Evolutionary conservation across 2,113 vertebrate species (phyloP).

Genomic region (zebrafish (Danio rerio)): GRCz12tu NC_133177.1:36942501-36943000

Average conservation of each 20-base stretch:
- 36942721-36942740: conserved; percentile 70
- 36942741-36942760: conserved; percentile 71
- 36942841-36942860: conserved; percentile 67
- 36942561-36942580: conserved; percentile 84
- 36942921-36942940: background rate
- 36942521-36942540: conserved; percentile 76
- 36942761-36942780: conserved; percentile 71
- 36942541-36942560: conserved; percentile 78
- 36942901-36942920: conserved; percentile 72
- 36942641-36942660: conserved; percentile 84
- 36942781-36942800: conserved; percentile 66
- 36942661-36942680: conserved; percentile 68
- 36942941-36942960: background rate
- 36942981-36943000: conserved; percentile 77
- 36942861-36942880: conserved; percentile 68
- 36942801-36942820: conserved; percentile 73
- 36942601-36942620: conserved; percentile 87
- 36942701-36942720: conserved; percentile 72
- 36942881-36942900: conserved; percentile 84
- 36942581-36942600: conserved; percentile 86
- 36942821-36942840: conserved; percentile 72
- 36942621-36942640: conserved; percentile 92
- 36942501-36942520: conserved; percentile 66
- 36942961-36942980: background rate
- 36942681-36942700: conserved; percentile 81